These are phyloP conservation scores for Teleiodes luculella DNA, from an alignment of 2,888 invertebrate genomes.

Conservation along the genomic window DNA sequence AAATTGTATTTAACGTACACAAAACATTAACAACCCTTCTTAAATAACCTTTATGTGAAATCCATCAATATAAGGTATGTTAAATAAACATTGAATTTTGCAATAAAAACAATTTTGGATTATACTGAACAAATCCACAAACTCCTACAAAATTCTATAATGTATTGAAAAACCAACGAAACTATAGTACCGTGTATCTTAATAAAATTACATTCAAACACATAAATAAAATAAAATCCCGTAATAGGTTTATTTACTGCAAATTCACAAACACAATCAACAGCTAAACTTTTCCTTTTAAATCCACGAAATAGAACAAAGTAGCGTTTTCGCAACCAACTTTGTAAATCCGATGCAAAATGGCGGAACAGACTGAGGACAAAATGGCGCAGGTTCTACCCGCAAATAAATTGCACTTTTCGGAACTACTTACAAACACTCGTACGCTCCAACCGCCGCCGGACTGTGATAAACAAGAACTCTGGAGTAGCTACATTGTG, in stretches of 20 bases:
- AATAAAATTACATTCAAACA: neutral
- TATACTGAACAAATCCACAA: no score
- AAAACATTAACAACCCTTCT: no score
- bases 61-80: no score
- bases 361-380: neutral
- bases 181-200: neutral
- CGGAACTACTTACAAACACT: constrained; percentile 13
- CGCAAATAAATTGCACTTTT: constrained; percentile 18
- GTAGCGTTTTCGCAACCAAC: constrained; percentile 2
- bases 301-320: neutral
- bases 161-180: no score
- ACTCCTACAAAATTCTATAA: no score
- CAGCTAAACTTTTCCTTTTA: neutral
- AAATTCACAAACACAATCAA: neutral
- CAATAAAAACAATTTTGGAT: no score
- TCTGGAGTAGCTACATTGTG: neutral
- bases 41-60: no score
- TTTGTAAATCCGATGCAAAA: constrained; percentile 5
- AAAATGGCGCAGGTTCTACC: constrained; percentile 3
- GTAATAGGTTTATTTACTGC: neutral
- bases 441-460: neutral
- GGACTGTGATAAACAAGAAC: constrained; percentile 14
- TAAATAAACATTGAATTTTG: no score
- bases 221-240: neutral
- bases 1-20: no score